Evolutionary conservation across 2,797 vertebrate species (phyloP), one percentile per base, ranked within the genome.

Genomic region (Gallinago stenura): DNA sequence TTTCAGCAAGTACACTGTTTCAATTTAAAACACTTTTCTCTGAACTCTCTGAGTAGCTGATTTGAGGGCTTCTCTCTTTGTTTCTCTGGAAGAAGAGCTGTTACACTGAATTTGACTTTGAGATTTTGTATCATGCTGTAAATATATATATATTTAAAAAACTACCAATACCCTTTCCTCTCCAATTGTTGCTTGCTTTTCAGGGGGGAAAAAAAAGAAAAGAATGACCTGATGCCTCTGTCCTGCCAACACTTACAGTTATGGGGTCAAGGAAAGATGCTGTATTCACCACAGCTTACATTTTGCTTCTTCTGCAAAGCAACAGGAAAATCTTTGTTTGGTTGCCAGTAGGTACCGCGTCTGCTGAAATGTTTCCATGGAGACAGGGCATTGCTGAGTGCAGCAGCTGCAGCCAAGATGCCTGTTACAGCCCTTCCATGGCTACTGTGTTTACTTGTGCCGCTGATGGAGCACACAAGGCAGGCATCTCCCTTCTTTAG

Each of bases 321-420:
- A 71, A 35, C 4, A 90, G 35, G 76, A 84, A 95, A 90, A 79
- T 95, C 82, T 95, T 92, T 91, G 76, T 88, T 96, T 0, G 0
- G 51, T 65, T 3, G 3, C 73, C 85, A 71, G 54, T 20, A 31
- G 64, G 87, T 93, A 71, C 72, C 31, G 20, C 9, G 1, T 81
- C 94, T 90, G 76, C 92, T 89, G 81, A 86, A 90, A 83, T 66
- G 97, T 97, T 97, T 96, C 97, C 95, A 97, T 97, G 95, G 97
- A 95, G 95, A 97, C 95, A 41, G 53, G 30, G 41, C 89, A 87
- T 1, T 56, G 56, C 61, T 43, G 54, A 80, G 68, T 15, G 5
- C 70, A 51, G 51, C 56, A 65, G 33, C 51, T 10, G 66, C 10
- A 39, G 70, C 45, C 1, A 5, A 69, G 57, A 26, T 31, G 37